Evolutionary conservation across 2,113 vertebrate species (phyloP).

Genomic region (Mixornis gularis): DNA sequence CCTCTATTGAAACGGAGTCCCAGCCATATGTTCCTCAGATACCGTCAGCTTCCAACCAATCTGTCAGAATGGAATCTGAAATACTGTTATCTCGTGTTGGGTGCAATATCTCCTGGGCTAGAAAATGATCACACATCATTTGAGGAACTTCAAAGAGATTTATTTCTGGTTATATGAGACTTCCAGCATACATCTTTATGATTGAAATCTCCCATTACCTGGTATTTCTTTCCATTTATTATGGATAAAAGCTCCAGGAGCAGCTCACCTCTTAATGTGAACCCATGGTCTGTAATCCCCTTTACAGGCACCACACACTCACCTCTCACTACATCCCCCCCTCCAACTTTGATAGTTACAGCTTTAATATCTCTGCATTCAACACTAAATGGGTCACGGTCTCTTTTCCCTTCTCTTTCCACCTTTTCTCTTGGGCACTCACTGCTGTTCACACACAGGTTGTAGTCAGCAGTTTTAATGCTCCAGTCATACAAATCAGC

Average conservation of each 20-base stretch:
- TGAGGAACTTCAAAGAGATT: constrained; percentile 52
- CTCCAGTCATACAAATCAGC: not conserved
- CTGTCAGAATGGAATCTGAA: constrained; percentile 35
- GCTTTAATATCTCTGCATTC: not conserved
- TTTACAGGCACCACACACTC: not conserved
- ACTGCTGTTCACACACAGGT: not conserved
- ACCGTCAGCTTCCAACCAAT: constrained; percentile 27
- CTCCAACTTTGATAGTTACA: not conserved
- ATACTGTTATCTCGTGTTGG: constrained; percentile 15
- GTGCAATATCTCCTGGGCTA: constrained; percentile 40
- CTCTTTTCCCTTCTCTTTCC: not conserved
- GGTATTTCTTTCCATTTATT: constrained; percentile 42
- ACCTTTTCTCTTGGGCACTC: not conserved
- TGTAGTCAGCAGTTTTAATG: not conserved
- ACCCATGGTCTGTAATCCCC: not conserved
- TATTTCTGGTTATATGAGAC: constrained; percentile 50
- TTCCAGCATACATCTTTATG: constrained; percentile 46
- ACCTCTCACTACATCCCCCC: not conserved
- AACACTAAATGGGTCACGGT: not conserved
- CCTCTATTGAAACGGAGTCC: not conserved
- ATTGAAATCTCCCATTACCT: constrained; percentile 44
- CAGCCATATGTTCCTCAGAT: constrained; percentile 33
- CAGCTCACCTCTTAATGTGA: constrained; percentile 7
- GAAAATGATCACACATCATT: constrained; percentile 51
- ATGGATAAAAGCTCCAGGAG: constrained; percentile 29